Evolutionary conservation across 2,888 invertebrate species (phyloP).

Genomic region (Augochlorella aurata): DNA sequence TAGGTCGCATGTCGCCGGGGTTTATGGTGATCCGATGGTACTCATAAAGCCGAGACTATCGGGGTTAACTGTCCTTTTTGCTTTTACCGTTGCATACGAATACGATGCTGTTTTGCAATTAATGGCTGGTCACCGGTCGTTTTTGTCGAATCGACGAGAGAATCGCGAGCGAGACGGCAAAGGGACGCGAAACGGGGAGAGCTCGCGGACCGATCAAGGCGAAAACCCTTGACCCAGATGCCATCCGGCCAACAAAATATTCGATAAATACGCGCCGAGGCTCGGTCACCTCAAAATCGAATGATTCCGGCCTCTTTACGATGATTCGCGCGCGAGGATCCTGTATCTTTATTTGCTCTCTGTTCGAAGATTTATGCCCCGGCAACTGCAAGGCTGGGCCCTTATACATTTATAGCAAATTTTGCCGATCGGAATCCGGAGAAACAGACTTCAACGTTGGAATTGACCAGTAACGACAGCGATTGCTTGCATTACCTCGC

Average conservation of each 20-base stretch:
- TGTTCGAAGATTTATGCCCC: background rate
- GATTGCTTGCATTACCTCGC: background rate
- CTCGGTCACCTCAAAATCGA: background rate
- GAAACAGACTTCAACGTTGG: background rate
- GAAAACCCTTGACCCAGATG: constrained; percentile 56
- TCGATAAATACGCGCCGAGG: constrained; percentile 49
- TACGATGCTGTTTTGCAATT: background rate
- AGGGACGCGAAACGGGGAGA: background rate
- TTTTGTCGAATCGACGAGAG: background rate
- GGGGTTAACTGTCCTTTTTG: constrained; percentile 12
- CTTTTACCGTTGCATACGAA: background rate
- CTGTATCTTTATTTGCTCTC: background rate
- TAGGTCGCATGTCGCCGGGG: background rate
- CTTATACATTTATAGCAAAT: background rate
- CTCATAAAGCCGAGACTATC: constrained; percentile 34
- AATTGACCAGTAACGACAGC: background rate
- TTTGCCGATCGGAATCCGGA: background rate
- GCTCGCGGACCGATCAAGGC: constrained; percentile 9
- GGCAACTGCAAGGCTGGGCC: background rate
- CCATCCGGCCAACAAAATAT: constrained; percentile 19
- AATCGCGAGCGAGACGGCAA: background rate
- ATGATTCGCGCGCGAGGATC: background rate
- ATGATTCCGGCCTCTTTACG: background rate
- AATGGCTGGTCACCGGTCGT: background rate
- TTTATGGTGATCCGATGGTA: constrained; percentile 38